Evolutionary conservation across 2,797 vertebrate genomes (phyloP), one percentile per base, ranked within the genome.

Genomic region (Phrynocephalus vlangalii): DNA sequence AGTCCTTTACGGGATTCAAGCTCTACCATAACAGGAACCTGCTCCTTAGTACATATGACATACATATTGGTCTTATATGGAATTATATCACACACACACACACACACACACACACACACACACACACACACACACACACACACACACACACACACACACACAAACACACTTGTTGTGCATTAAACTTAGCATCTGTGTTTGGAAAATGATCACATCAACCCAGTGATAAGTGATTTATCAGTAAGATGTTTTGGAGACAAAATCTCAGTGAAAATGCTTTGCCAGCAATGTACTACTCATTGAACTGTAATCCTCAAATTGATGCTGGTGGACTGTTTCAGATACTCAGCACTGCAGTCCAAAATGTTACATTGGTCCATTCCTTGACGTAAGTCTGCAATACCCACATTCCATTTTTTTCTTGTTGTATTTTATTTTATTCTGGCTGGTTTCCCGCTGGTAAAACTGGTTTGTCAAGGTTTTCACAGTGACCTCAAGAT

Each of bases 281-380:
- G 13, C 60, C 60, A 63, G 60, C 60, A 63, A 63, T 63, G 60
- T 63, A 63, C 52, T 13, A 56, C 52, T 48, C 67, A 24, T n/a
- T 52, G 60, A 71, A 71, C 68, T 83, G 70, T 30, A 83, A 72
- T 24, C 50, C 48, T 83, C 9, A 8, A 83, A 10, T 28, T 56
- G 33, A n/a, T 68, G 28, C 82, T n/a, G 9, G 28, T 22, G 10
- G 24, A 24, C 75, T 77, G 26, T 71, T 71, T 83, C 20, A 63
- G n/a, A n/a, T 28, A 71, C 80, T 83, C n/a, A 82, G 44, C 81
- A 50, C 18, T 83, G 48, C 72, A 48, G 67, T 70, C 26, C 72
- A 70, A 8, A n/a, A 50, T 68, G 44, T 68, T 50, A 18, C 26
- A 15, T 70, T 48, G 28, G 15, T 16, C 67, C 66, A 67, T 44